Conservation (phyloP, 2,113 vertebrate genomes). For the Telmatochromis sp. region DNA sequence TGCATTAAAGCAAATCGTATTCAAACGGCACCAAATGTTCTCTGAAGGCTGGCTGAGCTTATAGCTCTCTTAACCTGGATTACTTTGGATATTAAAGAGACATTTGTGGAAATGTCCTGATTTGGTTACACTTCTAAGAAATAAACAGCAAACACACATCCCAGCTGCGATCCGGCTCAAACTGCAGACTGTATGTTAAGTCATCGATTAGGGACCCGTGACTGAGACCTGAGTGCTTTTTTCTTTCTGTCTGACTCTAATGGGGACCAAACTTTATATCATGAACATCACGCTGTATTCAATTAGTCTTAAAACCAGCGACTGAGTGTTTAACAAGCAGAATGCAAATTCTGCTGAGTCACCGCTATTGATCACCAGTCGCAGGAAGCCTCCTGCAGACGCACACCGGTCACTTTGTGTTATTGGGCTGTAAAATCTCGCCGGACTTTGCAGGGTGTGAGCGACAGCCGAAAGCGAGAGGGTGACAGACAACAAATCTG, state of each 20-base stretch:
- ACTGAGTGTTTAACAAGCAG: neutral
- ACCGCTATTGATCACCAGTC: constrained; percentile 10
- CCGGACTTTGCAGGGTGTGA: neutral
- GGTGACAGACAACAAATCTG: neutral
- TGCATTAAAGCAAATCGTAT: neutral
- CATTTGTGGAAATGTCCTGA: neutral
- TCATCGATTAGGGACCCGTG: neutral
- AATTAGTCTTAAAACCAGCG: neutral
- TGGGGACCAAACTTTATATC: neutral
- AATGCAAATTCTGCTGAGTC: constrained; percentile 12
- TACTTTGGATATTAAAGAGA: neutral
- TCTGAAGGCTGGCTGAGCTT: neutral
- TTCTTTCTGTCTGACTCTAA: neutral
- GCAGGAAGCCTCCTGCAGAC: neutral
- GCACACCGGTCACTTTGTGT: neutral
- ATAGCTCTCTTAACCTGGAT: neutral
- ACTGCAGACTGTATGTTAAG: neutral
- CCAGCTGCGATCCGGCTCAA: neutral
- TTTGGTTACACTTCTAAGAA: neutral
- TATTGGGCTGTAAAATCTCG: neutral
- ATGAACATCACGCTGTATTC: neutral
- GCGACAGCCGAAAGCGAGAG: neutral
- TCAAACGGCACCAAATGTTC: neutral
- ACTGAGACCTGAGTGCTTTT: neutral
- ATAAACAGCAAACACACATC: neutral